Evolutionary conservation across 1,140 invertebrate genomes (phyloP).

Genomic region (Onthophagus taurus): DNA sequence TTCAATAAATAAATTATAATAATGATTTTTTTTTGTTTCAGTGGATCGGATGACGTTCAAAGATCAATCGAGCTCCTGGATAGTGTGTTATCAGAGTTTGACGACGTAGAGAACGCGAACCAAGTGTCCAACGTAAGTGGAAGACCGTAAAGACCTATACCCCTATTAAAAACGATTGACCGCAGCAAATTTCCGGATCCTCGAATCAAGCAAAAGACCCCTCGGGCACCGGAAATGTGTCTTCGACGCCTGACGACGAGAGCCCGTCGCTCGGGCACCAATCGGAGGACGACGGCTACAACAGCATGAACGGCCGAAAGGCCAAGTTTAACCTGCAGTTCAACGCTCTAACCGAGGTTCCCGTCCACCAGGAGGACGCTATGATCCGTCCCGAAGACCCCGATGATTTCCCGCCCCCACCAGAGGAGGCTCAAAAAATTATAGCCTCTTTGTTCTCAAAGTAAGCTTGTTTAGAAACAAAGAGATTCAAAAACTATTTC

Average conservation of each 20-base stretch:
- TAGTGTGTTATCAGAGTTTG: slow-evolving; percentile 78
- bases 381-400: slow-evolving; percentile 23
- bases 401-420: slow-evolving; percentile 54
- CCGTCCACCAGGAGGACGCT: slow-evolving; percentile 46
- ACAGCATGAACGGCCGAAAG: slow-evolving; percentile 76
- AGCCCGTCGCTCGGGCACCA: slow-evolving; percentile 67
- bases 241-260: slow-evolving; percentile 53
- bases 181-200: slow-evolving; percentile 27
- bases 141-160: not conserved
- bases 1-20: too few relatives aligned
- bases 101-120: slow-evolving; percentile 58
- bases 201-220: slow-evolving; percentile 36
- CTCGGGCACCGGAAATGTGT: slow-evolving; percentile 30
- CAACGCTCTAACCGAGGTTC: slow-evolving; percentile 54
- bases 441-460: slow-evolving; percentile 63
- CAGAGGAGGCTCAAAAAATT: slow-evolving; percentile 62
- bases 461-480: slow-evolving; percentile 47
- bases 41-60: slow-evolving; percentile 68
- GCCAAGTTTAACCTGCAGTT: slow-evolving; percentile 58
- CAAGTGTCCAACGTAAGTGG: slow-evolving; percentile 34
- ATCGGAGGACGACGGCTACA: slow-evolving; percentile 81
- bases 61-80: slow-evolving; percentile 75
- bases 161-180: not conserved
- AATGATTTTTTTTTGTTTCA: slow-evolving; percentile 51
- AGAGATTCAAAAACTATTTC: not conserved